These are phyloP conservation scores for Anableps anableps DNA, from an alignment of 2,797 vertebrate species.

Conservation along the genomic window DNA sequence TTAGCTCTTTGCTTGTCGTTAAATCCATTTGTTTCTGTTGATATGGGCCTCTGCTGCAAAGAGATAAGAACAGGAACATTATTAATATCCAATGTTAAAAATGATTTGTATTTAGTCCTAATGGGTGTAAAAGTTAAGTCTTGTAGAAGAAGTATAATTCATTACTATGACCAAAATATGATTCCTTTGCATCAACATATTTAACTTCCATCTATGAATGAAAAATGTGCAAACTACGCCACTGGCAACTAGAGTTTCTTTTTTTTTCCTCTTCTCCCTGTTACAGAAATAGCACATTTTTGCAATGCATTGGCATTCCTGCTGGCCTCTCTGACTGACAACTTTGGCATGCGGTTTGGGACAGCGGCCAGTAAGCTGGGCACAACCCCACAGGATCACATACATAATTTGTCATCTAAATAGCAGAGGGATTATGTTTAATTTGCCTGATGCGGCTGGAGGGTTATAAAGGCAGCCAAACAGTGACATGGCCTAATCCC, in stretches of 20 bases:
- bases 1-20: slow-evolving; percentile 81
- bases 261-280: slow-evolving; percentile 18
- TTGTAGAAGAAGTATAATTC: slow-evolving; percentile 10
- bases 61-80: slow-evolving; percentile 15
- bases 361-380: slow-evolving; percentile 57
- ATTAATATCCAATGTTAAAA: slow-evolving; percentile 10
- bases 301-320: slow-evolving; percentile 60
- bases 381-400: slow-evolving; percentile 71
- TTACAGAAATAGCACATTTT: slow-evolving; percentile 64
- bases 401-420: slow-evolving; percentile 80
- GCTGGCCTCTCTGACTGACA: slow-evolving; percentile 70
- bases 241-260: slow-evolving; percentile 26
- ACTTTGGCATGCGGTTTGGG: slow-evolving; percentile 70
- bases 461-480: slow-evolving; percentile 72
- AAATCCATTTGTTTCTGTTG: slow-evolving; percentile 81
- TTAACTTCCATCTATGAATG: slow-evolving; percentile 27
- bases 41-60: slow-evolving; percentile 82
- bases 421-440: slow-evolving; percentile 75
- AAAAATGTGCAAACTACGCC: slow-evolving; percentile 34
- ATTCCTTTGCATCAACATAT: slow-evolving; percentile 6
- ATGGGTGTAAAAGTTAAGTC: neutral
- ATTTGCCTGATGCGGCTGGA: slow-evolving; percentile 71
- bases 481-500: slow-evolving; percentile 76
- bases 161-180: slow-evolving; percentile 19
- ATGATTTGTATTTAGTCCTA: neutral